Evolutionary conservation across 2,888 invertebrate genomes (phyloP).

Genomic region (Leptinotarsa tumamoca): DNA sequence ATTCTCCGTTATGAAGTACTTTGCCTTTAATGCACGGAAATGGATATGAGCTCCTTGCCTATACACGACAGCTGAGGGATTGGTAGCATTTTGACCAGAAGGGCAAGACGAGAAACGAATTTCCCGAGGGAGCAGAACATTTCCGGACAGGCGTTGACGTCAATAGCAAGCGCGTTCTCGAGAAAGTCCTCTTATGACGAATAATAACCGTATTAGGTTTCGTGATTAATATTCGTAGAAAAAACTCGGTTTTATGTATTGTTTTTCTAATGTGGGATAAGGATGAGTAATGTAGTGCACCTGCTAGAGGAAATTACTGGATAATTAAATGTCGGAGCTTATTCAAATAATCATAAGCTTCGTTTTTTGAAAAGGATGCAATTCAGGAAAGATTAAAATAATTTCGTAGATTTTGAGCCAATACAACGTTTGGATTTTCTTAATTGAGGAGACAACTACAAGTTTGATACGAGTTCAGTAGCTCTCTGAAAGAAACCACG

Average conservation of each 20-base stretch:
- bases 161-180: conserved; percentile 29
- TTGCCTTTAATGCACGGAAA: background rate
- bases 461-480: too few species aligned
- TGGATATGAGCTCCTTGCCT: background rate
- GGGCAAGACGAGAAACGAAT: conserved; percentile 15
- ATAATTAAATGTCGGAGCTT: background rate
- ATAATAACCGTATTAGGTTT: conserved; percentile 21
- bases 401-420: too few species aligned
- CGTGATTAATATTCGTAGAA: conserved; percentile 16
- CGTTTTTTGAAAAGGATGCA: background rate
- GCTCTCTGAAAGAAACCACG: too few species aligned
- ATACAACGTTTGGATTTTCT: too few species aligned
- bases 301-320: conserved; percentile 15
- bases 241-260: conserved; percentile 2
- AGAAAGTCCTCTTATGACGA: conserved; percentile 14
- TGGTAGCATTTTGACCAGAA: conserved; percentile 11
- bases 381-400: background rate
- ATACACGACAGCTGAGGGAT: conserved; percentile 22
- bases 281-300: conserved; percentile 3
- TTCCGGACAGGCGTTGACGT: conserved; percentile 45
- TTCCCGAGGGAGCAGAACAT: conserved; percentile 31
- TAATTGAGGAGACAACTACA: too few species aligned
- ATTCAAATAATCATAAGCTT: background rate
- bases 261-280: conserved; percentile 3
- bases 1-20: too few species aligned